Conservation (phyloP, 2,888 invertebrate genomes). For the Siphlonurus alternatus region DNA sequence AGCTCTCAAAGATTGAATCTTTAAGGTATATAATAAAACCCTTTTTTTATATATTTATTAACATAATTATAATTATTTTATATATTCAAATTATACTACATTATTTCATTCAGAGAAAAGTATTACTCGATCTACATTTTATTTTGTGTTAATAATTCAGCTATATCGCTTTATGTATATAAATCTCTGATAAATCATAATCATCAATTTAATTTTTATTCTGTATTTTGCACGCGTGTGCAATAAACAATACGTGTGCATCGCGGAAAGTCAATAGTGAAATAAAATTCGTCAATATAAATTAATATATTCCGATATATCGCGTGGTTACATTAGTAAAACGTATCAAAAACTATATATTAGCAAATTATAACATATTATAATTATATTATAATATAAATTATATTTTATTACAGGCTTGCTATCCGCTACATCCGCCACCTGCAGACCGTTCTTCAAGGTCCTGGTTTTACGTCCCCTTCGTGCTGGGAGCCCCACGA, state of each 20-base stretch:
- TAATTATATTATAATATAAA: neutral
- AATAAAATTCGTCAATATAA: no score
- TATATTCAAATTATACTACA: neutral
- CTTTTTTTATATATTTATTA: neutral
- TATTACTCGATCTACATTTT: no score
- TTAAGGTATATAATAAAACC: slow-evolving; percentile 42
- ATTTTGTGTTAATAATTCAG: no score
- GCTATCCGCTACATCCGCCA: slow-evolving; percentile 63
- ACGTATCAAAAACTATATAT: no score
- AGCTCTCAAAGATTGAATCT: slow-evolving; percentile 71
- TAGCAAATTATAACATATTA: neutral
- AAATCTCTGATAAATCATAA: no score
- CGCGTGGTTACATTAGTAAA: no score
- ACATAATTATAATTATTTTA: neutral
- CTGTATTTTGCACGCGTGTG: no score
- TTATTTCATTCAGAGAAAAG: neutral
- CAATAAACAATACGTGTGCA: no score
- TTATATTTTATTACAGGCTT: slow-evolving; percentile 30
- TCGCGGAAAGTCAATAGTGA: no score
- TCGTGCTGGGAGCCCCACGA: neutral
- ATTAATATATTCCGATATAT: no score
- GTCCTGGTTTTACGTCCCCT: neutral
- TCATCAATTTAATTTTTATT: no score
- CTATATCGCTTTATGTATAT: no score
- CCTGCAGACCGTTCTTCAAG: slow-evolving; percentile 38